Base-by-base conservation (phyloP, 2,113 vertebrate species). In the Gallinago media region DNA sequence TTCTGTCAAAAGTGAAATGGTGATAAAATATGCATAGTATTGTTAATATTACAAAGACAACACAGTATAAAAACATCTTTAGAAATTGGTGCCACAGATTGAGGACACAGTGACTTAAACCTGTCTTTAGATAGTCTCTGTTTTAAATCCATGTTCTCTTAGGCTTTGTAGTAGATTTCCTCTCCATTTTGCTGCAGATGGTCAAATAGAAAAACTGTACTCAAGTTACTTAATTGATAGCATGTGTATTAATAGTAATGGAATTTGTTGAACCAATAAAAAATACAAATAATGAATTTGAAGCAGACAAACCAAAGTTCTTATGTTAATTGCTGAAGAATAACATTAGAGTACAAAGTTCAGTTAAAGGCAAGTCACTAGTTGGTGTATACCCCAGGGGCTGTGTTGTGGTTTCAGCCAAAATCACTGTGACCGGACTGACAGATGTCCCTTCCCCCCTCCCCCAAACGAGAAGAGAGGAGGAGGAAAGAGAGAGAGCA, bases 1-100 rank as follows among this genome's bases (percentile, higher is more conserved):
- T 96, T 97, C 80, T 95, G 91, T 96, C 91, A 95, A 92, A 95
- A 95, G 11, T 52, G 59, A 91, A 92, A 54, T 29, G 49, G 78
- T 85, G 75, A 71, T 96, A 89, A 96, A 96, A 94, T 93, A 94
- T 91, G 80, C 58, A 77, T 66, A 27, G 70, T 71, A 93, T 86
- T 94, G 88, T 95, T 96, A 92, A 88, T 93, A 71, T 72, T 32
- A 81, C 67, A 81, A 88, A 88, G 67, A 83, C 83, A 92, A 70
- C 27, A 34, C 47, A 44, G 70, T 71, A 65, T 50, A 65, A 79
- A 93, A 96, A 47, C 17, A 68, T 83, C 40, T 70, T 71, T 55
- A 88, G 65, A 91, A 56, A 46, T 42, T 59, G 22, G 2, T 63
- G 46, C 38, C 42, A 19, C 47, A 81, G 42, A 34, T 3, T 62